Evolutionary conservation across 1,140 invertebrate species (phyloP).

Genomic region (Ceratosolen fusciceps): DNA sequence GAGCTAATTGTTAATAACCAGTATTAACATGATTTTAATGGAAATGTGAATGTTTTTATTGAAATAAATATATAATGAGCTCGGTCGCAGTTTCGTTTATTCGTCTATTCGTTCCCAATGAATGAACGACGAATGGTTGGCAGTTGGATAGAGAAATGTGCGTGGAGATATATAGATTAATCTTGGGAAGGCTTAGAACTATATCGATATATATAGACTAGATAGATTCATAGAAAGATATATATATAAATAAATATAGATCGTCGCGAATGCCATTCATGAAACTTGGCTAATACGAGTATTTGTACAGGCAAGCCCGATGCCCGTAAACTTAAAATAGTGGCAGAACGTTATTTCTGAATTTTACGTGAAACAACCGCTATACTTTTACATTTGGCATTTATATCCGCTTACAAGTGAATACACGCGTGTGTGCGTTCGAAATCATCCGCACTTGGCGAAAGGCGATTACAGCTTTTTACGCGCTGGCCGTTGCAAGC

Average conservation of each 20-base stretch:
- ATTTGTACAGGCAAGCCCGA: neutral
- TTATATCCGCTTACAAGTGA: neutral
- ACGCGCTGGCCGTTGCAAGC: neutral
- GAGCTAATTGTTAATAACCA: neutral
- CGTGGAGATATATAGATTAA: no score
- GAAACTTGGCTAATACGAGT: neutral
- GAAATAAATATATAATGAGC: no score
- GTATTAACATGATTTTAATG: neutral
- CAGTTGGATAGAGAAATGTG: no score
- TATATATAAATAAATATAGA: no score
- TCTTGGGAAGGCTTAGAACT: no score
- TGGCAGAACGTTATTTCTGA: neutral
- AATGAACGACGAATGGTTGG: no score
- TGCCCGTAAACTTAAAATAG: neutral
- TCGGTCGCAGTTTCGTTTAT: no score
- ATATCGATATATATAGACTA: no score
- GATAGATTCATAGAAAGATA: no score
- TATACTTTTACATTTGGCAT: neutral
- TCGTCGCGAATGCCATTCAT: neutral
- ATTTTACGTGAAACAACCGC: neutral
- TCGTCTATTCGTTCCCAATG: no score
- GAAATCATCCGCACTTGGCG: neutral
- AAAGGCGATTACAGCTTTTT: conserved; percentile 14
- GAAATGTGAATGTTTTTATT: no score
- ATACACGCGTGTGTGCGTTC: neutral